These are phyloP conservation scores for Nomada fabriciana DNA, from an alignment of 2,888 invertebrate genomes.

Conservation along the genomic window DNA sequence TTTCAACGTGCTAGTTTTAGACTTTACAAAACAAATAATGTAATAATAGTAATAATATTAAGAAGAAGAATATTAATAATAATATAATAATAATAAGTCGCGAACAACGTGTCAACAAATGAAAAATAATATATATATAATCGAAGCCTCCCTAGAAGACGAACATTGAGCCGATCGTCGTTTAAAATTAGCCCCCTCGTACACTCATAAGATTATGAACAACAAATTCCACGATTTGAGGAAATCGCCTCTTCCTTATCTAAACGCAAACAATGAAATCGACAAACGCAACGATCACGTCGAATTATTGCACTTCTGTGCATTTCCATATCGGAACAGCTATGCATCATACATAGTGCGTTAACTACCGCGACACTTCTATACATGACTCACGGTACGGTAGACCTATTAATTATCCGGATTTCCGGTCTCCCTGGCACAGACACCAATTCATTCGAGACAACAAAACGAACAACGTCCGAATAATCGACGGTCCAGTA, in stretches of 20 bases:
- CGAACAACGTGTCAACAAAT: constrained; percentile 42
- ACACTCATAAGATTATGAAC: constrained; percentile 21
- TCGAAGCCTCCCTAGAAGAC: constrained; percentile 39
- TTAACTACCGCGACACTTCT: constrained; percentile 52
- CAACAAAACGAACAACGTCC: neutral
- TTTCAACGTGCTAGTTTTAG: neutral
- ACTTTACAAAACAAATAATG: constrained; percentile 36
- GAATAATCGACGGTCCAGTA: constrained; percentile 20
- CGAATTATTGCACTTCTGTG: constrained; percentile 19
- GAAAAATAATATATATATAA: constrained; percentile 7
- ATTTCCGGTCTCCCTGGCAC: neutral
- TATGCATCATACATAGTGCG: constrained; percentile 35
- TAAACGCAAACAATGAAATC: constrained; percentile 17
- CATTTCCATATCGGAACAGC: constrained; percentile 51
- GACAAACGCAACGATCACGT: constrained; percentile 14
- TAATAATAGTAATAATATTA: constrained; percentile 7
- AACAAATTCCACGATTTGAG: constrained; percentile 23
- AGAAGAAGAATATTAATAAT: constrained; percentile 2
- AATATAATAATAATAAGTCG: constrained; percentile 17
- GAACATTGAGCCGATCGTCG: constrained; percentile 37
- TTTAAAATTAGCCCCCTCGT: constrained; percentile 47
- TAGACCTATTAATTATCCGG: constrained; percentile 12
- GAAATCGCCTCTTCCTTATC: constrained; percentile 10
- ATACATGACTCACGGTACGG: constrained; percentile 36
- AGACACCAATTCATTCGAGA: neutral